phyloP scores from a whole-genome alignment of 2,888 invertebrate genomes.

The Callyntrura sp. region DNA sequence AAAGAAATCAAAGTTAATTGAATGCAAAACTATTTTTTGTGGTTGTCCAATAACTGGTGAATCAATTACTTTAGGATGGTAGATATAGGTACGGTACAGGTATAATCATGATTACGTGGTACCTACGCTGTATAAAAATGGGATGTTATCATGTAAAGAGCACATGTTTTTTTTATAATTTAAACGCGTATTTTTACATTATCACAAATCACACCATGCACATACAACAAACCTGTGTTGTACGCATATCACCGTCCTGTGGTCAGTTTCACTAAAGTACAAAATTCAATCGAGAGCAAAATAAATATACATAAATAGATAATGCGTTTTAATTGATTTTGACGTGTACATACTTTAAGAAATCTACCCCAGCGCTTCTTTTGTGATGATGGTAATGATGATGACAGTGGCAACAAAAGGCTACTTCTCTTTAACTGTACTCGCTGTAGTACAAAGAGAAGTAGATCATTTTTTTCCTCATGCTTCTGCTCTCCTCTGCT shows the following conservation, averaged over 20 bases:
- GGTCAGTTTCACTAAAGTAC: constrained; percentile 37
- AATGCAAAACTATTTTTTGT: constrained; percentile 44
- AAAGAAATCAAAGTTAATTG: constrained; percentile 53
- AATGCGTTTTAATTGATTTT: constrained; percentile 47
- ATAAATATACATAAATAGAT: constrained; percentile 46
- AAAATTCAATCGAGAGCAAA: constrained; percentile 36
- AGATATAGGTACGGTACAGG: constrained; percentile 11
- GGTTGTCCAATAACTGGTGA: constrained; percentile 11
- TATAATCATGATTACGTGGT: constrained; percentile 14
- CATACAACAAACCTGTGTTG: neutral
- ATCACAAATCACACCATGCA: too few relatives aligned
- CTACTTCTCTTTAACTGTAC: neutral
- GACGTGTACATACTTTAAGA: constrained; percentile 24
- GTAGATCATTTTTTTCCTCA: constrained; percentile 59
- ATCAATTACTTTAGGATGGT: constrained; percentile 34
- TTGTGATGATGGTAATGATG: neutral
- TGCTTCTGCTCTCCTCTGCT: too few relatives aligned
- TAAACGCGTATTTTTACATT: too few relatives aligned
- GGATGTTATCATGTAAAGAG: neutral
- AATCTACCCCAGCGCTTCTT: constrained; percentile 38
- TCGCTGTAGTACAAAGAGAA: neutral
- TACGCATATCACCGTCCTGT: neutral
- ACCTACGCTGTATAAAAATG: neutral
- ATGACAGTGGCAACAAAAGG: constrained; percentile 43
- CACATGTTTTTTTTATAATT: neutral